Percentiles rank a stretch among this genome's conserved stretches.
Conservation (phyloP, 2,113 vertebrate genomes). For the Triplophysa rosa region DNA sequence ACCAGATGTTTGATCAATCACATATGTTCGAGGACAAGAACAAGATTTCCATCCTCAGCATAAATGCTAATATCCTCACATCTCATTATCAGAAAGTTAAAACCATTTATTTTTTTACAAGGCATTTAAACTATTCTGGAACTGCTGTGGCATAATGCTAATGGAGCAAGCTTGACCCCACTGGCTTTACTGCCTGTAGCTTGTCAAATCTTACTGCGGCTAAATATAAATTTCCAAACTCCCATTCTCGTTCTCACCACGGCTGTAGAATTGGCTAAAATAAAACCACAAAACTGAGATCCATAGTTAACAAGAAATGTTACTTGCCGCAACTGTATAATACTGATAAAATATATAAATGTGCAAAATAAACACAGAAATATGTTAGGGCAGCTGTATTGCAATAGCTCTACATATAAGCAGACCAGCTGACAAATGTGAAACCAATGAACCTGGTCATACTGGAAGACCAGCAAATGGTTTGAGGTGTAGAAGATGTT, state of each 20-base stretch:
- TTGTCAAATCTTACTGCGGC: background rate
- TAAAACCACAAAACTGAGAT: background rate
- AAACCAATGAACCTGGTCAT: no score
- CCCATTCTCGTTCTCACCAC: background rate
- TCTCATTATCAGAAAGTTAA: conserved; percentile 19
- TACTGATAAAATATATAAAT: conserved; percentile 24
- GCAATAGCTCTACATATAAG: no score
- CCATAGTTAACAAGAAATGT: background rate
- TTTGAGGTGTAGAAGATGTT: background rate
- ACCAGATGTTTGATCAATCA: conserved; percentile 31
- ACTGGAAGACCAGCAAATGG: no score
- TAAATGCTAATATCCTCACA: conserved; percentile 43
- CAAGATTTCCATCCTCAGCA: conserved; percentile 23
- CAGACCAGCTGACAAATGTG: no score
- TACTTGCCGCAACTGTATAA: no score
- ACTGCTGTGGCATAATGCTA: background rate
- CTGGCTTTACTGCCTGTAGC: background rate
- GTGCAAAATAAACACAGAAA: conserved; percentile 26
- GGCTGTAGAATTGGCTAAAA: background rate
- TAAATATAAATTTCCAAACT: background rate
- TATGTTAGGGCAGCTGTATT: no score
- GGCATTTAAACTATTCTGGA: background rate
- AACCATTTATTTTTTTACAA: conserved; percentile 6
- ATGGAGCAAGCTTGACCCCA: background rate
- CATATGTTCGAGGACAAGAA: conserved; percentile 10